phyloP scores from a whole-genome alignment of 2,113 vertebrate genomes.

The Colinus virginianus region DNA sequence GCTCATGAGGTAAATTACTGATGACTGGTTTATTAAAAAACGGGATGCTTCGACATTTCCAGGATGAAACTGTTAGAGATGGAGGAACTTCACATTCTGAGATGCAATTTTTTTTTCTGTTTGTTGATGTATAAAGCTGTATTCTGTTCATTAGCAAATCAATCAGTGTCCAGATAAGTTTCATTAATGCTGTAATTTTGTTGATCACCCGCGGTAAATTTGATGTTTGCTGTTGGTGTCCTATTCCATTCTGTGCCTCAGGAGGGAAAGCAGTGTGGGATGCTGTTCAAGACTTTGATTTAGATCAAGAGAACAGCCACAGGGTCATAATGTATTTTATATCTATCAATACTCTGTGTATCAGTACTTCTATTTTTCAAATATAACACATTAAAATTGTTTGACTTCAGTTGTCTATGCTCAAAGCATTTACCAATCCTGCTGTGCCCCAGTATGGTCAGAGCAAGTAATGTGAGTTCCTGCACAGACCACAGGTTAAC shows the following conservation, averaged over 20 bases:
- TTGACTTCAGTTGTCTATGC: neutral
- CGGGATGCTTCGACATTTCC: neutral
- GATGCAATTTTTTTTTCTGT: neutral
- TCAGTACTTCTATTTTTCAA: constrained; percentile 25
- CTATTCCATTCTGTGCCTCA: neutral
- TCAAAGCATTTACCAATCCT: neutral
- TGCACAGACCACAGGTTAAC: neutral
- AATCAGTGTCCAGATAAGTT: neutral
- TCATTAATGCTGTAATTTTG: neutral
- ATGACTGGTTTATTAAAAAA: neutral
- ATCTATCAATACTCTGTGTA: neutral
- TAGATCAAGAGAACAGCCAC: neutral
- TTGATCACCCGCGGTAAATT: neutral
- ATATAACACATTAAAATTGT: neutral
- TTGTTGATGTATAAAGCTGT: neutral
- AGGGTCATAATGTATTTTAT: neutral
- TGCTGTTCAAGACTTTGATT: neutral
- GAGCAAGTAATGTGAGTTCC: neutral
- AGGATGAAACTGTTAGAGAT: neutral
- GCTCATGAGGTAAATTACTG: neutral
- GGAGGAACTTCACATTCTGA: neutral
- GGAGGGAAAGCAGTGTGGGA: constrained; percentile 4
- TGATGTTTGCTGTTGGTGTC: neutral
- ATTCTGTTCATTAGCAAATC: neutral
- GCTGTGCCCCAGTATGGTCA: neutral